Conservation (phyloP, 2,797 vertebrate genomes). For the Squalus acanthias region DNA sequence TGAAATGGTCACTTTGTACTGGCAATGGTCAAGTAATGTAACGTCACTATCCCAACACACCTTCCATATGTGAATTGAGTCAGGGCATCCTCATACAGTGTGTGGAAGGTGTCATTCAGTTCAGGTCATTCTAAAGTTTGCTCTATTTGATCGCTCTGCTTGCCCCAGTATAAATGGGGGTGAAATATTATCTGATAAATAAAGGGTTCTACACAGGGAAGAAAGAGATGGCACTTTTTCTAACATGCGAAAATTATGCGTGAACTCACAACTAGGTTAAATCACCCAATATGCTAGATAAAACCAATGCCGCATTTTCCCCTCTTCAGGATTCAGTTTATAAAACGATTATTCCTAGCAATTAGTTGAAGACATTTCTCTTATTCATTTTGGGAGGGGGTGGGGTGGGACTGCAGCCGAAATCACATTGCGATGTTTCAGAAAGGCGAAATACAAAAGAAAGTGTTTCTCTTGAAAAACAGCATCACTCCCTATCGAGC, state of each 20-base stretch:
- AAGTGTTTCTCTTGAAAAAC: background rate
- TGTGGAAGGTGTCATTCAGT: background rate
- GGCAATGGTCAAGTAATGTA: background rate
- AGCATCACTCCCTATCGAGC: background rate
- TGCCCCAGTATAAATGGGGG: background rate
- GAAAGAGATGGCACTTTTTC: background rate
- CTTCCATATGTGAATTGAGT: background rate
- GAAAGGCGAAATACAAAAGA: background rate
- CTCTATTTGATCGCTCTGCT: background rate
- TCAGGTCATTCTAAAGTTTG: background rate
- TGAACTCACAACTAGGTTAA: too few species aligned
- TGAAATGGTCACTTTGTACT: background rate
- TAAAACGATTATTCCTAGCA: background rate
- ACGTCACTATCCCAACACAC: background rate
- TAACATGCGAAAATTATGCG: background rate
- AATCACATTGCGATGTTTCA: background rate
- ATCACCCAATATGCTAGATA: background rate
- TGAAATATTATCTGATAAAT: background rate
- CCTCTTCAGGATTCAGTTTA: background rate
- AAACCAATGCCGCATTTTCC: background rate
- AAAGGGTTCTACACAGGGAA: background rate
- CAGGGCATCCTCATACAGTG: background rate
- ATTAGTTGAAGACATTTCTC: background rate
- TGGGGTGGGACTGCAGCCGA: background rate
- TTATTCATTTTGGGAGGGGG: background rate